Base-by-base conservation (phyloP, 2,888 invertebrate species). In the Cheilosia scutellata region DNA sequence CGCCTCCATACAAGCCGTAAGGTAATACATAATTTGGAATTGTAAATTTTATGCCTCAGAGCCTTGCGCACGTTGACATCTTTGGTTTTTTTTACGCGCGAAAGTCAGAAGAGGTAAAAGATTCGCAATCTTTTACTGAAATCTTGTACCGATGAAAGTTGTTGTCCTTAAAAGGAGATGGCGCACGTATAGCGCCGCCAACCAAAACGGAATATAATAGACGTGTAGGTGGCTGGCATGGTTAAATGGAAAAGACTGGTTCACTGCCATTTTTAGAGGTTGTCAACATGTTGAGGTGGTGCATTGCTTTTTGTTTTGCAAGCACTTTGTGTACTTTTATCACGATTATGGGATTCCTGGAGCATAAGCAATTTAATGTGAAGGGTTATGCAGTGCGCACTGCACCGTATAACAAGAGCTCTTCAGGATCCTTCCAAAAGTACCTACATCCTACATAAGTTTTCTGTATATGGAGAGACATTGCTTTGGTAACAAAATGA, bases 241-340 rank as follows among this genome's bases (percentile, higher is more conserved):
- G 77, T 53, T 77, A 58, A 77, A 71, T 66, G 70, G 62, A 60
- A 68, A 57, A 72, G 72, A 68, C 83, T 84, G 84, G 84, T 80
- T 84, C 80, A 84, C 65, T 80, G 80, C 70, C 80, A 84, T 75
- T 70, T 84, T 79, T 78, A 74, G 83, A 79, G 83, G 75, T 75
- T 84, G 83, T 68, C 79, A 70, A 70, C 83, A 62, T 70, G 74
- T 60, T 55, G 77, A 71, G 71, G 65, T 60, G 77, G 16, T 49
- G 60, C 4, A 13, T 16, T 66, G 51, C 25, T 37, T 37, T 66
- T 25, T 29, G 11, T 58, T 11, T 42, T 33, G 9, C 16, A 5
- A 5, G 47, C 5, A 16, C 47, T 57, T 63, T 62, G 42, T 42
- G 31, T 42, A 11, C 53, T 71, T 51, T 29, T 51, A 20, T 58